Evolutionary conservation across 2,797 vertebrate genomes (phyloP).

Genomic region (Bovichtus diacanthus): DNA sequence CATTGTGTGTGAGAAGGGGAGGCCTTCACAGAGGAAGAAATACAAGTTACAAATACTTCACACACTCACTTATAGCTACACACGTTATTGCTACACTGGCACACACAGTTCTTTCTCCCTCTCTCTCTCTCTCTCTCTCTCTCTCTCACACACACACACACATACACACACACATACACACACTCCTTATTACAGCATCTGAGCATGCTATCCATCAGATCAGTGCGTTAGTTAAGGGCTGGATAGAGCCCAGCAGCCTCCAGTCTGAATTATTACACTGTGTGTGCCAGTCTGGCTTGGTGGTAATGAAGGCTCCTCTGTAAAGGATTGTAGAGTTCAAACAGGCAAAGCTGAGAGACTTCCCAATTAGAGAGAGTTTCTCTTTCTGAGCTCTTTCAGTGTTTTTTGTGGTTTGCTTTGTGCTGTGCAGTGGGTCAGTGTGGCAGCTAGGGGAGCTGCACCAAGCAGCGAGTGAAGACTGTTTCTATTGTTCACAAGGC

Average conservation of each 20-base stretch:
- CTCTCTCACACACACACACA: background rate
- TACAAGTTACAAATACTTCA: constrained; percentile 39
- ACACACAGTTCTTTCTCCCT: background rate
- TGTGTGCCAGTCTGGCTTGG: constrained; percentile 42
- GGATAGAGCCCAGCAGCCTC: constrained; percentile 67
- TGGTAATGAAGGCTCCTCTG: constrained; percentile 15
- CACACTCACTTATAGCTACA: background rate
- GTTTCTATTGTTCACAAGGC: constrained; percentile 53
- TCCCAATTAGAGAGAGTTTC: constrained; percentile 21
- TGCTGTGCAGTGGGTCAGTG: constrained; percentile 21
- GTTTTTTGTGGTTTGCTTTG: constrained; percentile 1
- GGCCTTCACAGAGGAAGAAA: constrained; percentile 36
- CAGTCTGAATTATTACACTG: constrained; percentile 65
- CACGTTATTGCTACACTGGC: background rate
- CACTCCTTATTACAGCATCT: constrained; percentile 55
- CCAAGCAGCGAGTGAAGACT: constrained; percentile 2
- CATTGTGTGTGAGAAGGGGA: constrained; percentile 4
- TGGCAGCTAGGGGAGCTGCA: constrained; percentile 39
- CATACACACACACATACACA: constrained; percentile 15
- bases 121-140: background rate
- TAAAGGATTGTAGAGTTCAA: constrained; percentile 25
- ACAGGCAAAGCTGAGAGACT: constrained; percentile 2
- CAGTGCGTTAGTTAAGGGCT: constrained; percentile 55
- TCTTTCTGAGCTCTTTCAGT: constrained; percentile 15
- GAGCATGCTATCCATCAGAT: constrained; percentile 72